phyloP scores from a whole-genome alignment of 1,140 invertebrate genomes.

The Drosophila cardini region DNA sequence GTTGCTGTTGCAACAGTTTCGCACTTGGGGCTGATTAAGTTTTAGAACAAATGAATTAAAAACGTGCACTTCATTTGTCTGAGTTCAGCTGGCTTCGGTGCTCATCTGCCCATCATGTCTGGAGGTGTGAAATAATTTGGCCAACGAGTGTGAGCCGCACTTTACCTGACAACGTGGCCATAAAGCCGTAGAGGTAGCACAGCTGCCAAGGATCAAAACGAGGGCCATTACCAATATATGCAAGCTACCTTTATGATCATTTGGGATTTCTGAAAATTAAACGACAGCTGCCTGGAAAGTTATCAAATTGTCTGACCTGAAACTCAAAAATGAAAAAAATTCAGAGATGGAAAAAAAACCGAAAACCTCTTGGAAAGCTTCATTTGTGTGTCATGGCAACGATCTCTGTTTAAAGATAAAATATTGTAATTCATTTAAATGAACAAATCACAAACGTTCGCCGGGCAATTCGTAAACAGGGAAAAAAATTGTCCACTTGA shows the following conservation, averaged over 20 bases:
- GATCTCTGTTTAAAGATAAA: constrained; percentile 77
- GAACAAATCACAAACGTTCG: constrained; percentile 68
- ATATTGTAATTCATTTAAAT: constrained; percentile 83
- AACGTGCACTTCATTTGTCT: constrained; percentile 62
- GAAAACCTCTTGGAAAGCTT: constrained; percentile 37
- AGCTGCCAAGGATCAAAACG: constrained; percentile 33
- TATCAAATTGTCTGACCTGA: constrained; percentile 47
- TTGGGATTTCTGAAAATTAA: constrained; percentile 45
- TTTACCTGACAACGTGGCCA: constrained; percentile 53
- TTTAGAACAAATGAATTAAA: constrained; percentile 83
- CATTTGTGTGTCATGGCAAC: constrained; percentile 34
- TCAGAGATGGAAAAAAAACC: constrained; percentile 10
- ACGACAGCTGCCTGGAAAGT: constrained; percentile 60
- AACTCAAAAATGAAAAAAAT: not conserved
- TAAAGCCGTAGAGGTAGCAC: constrained; percentile 13
- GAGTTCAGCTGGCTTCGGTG: not conserved
- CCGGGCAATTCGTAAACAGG: constrained; percentile 25
- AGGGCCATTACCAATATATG: constrained; percentile 1
- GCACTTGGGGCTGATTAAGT: constrained; percentile 71
- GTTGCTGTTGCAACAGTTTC: constrained; percentile 48
- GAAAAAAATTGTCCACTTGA: constrained; percentile 63
- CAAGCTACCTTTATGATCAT: constrained; percentile 50
- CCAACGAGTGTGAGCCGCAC: constrained; percentile 25
- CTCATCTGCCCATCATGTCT: constrained; percentile 17
- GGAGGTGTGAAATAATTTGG: constrained; percentile 72